A percentile compares a stretch with the other conserved stretches of the same genome.
These are phyloP conservation scores for Orgyia antiqua DNA, from an alignment of 2,888 invertebrate species.

Conservation along the genomic window DNA sequence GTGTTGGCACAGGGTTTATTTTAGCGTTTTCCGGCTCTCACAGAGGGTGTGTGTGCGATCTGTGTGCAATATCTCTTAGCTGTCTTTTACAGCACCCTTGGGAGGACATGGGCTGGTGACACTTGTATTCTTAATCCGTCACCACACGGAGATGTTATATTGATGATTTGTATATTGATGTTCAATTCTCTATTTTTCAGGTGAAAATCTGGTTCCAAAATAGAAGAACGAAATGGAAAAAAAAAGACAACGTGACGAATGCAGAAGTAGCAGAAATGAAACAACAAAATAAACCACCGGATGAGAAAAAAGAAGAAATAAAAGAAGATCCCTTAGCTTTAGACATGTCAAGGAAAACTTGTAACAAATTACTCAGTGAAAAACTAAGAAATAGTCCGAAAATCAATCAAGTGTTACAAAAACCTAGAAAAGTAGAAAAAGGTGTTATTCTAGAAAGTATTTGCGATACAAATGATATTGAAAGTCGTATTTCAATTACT, in stretches of 20 bases:
- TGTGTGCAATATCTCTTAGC: no score
- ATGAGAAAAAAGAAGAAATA: conserved; percentile 44
- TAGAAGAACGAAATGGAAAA: conserved; percentile 86
- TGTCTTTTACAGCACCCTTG: no score
- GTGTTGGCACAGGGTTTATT: no score
- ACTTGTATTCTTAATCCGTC: no score
- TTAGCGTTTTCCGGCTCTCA: no score
- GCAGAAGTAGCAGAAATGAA: conserved; percentile 93
- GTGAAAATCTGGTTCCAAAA: conserved; percentile 96
- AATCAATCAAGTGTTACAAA: conserved; percentile 39
- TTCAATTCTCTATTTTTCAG: conserved; percentile 71
- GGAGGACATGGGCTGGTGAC: no score
- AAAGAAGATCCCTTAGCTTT: conserved; percentile 61
- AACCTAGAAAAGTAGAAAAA: conserved; percentile 61
- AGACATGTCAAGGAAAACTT: conserved; percentile 66
- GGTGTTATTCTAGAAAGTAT: conserved; percentile 56
- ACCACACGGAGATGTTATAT: no score
- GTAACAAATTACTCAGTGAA: conserved; percentile 60
- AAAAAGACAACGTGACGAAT: conserved; percentile 94
- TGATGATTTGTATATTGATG: background rate
- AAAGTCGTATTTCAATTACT: conserved; percentile 72
- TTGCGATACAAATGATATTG: conserved; percentile 65
- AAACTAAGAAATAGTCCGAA: conserved; percentile 52
- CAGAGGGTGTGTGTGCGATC: no score
- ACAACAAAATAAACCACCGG: conserved; percentile 65